Base-by-base conservation (phyloP, 2,113 vertebrate species). In the Asarcornis scutulata region DNA sequence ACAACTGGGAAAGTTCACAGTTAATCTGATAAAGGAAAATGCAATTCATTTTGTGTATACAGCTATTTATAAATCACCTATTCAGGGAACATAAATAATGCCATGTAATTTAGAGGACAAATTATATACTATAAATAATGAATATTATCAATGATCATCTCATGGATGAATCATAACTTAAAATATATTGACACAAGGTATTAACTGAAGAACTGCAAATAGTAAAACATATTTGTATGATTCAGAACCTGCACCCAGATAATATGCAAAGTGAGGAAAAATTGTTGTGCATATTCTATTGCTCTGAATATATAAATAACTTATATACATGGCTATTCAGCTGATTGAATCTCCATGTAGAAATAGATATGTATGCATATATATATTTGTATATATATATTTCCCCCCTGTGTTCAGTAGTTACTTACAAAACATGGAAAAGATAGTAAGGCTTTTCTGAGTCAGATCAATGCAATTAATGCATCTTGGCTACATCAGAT, bases 61-160 rank as follows among this genome's bases (percentile, higher is more conserved):
- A 76, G 6, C 6, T 66, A 40, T 73, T 91, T 85, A 62, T 91
- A 91, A 84, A 74, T 84, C 40, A 80, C 17, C 8, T 73, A 56
- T 78, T 83, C 40, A 38, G 23, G 31, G 34, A 92, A 83, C 26
- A 63, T 66, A 86, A 93, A 86, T 76, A 93, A 91, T 83, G 32
- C 1, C 26, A 72, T 68, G 44, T 77, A 96, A 91, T 89, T 89
- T 87, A 73, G n/a, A 91, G 62, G n/a, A 89, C 5, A 91, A 94
- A 83, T 89, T 72, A 46, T 79, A 29, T 27, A 46, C 4, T 60
- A 66, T 59, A 81, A 88, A 84, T 87, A 91, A 85, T 71, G 22
- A 87, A 91, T 87, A 82, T 88, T 94, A n/a, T 92, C 77, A 66
- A 50, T 79, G 62, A 92, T 76, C 62, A 48, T 7, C n/a, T 87